Conservation (phyloP, 2,888 invertebrate genomes). For the Scotopteryx bipunctaria region DNA sequence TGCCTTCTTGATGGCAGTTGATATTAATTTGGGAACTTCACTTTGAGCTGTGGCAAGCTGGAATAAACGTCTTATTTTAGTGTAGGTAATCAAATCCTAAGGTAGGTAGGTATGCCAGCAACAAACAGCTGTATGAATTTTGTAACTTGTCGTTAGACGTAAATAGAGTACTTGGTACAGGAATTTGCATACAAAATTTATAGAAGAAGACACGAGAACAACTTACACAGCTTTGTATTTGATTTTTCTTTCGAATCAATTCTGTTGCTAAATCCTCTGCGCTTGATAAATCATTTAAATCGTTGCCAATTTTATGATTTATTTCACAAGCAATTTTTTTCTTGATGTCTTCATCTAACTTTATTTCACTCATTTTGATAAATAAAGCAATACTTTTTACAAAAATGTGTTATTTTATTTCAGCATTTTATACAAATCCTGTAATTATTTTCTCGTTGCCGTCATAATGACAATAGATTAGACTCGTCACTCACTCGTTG, state of each 20-base stretch:
- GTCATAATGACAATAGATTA: too few species aligned
- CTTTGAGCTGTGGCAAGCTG: conserved; percentile 85
- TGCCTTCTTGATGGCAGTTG: conserved; percentile 85
- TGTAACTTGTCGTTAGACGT: too few species aligned
- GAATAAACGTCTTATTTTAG: conserved; percentile 30
- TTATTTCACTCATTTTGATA: conserved; percentile 36
- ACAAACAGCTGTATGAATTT: too few species aligned
- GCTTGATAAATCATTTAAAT: conserved; percentile 61
- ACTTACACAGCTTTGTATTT: conserved; percentile 64
- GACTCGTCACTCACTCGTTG: too few species aligned
- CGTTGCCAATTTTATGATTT: conserved; percentile 65
- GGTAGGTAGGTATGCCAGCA: too few species aligned
- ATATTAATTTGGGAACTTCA: conserved; percentile 85
- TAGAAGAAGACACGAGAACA: too few species aligned
- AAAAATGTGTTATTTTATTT: too few species aligned
- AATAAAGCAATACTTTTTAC: not conserved
- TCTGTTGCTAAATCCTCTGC: conserved; percentile 60
- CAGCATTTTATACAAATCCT: too few species aligned
- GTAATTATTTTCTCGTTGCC: too few species aligned
- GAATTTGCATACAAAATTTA: too few species aligned
- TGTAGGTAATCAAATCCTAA: too few species aligned
- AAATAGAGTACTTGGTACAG: too few species aligned
- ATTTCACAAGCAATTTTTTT: conserved; percentile 76
- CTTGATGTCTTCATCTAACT: conserved; percentile 60
- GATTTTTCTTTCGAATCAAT: conserved; percentile 50